phyloP scores from a whole-genome alignment of 2,113 vertebrate species.

The Chamaea fasciata region DNA sequence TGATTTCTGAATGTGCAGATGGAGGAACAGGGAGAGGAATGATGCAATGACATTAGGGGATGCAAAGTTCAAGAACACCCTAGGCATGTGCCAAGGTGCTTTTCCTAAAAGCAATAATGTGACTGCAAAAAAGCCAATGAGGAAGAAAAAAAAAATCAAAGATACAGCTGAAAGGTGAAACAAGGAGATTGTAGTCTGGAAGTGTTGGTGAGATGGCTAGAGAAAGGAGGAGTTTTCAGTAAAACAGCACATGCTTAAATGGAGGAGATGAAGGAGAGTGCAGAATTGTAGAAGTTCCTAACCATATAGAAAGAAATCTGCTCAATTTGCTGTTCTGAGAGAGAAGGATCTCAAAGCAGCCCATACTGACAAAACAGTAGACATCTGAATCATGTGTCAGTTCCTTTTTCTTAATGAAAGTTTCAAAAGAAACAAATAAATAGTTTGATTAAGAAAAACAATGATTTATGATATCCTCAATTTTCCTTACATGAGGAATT shows the following conservation, averaged over 20 bases:
- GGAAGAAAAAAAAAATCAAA: not conserved
- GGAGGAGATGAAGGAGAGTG: not conserved
- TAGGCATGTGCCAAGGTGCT: not conserved
- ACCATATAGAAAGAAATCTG: not conserved
- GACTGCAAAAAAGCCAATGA: not conserved
- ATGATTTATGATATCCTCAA: not conserved
- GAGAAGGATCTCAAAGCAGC: not conserved
- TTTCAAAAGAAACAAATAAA: not conserved
- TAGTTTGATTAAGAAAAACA: not conserved
- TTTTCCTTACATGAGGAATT: not conserved
- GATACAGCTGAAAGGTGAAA: not conserved
- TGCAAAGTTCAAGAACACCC: not conserved
- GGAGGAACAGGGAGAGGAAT: not conserved
- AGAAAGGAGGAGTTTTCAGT: not conserved
- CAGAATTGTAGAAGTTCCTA: not conserved
- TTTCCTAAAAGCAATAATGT: not conserved
- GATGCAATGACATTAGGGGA: not conserved
- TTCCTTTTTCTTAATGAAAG: not conserved
- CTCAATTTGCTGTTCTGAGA: not conserved
- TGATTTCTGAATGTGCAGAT: conserved; percentile 38
- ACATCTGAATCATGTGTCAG: not conserved
- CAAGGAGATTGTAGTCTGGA: not conserved
- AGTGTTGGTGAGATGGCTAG: not conserved
- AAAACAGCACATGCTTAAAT: not conserved
- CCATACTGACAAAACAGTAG: not conserved